Evolutionary conservation across 1,140 invertebrate species (phyloP).

Genomic region (Calliphora vicina): DNA sequence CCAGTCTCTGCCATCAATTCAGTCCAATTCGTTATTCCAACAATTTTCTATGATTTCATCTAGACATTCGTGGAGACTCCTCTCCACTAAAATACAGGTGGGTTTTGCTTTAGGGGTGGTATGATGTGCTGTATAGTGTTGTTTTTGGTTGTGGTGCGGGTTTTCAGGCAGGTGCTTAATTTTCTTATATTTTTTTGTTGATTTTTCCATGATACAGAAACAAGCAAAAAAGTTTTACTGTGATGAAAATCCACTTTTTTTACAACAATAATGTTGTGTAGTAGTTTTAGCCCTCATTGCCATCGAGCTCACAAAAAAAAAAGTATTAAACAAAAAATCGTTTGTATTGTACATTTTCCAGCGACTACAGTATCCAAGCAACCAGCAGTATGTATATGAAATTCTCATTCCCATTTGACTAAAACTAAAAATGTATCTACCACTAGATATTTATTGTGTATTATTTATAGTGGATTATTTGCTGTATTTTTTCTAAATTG

Average conservation of each 20-base stretch:
- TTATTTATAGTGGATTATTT: not conserved
- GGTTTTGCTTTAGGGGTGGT: not conserved
- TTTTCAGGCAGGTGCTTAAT: not conserved
- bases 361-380: not conserved
- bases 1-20: not conserved
- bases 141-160: not conserved
- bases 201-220: not conserved
- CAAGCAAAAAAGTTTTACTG: not conserved
- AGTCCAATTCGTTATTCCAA: not conserved
- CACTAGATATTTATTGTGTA: not conserved
- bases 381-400: not conserved
- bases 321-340: not conserved
- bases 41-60: slow-evolving; percentile 9
- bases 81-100: not conserved
- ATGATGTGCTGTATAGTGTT: not conserved
- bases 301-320: not conserved
- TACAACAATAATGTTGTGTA: not conserved
- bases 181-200: not conserved
- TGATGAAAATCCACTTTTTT: not conserved
- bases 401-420: not conserved
- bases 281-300: slow-evolving; percentile 1
- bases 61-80: not conserved
- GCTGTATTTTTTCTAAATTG: not conserved
- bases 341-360: slow-evolving; percentile 1
- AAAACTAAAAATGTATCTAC: not conserved